A percentile compares a stretch with the other conserved stretches of the same genome.
Evolutionary conservation across 2,113 vertebrate species (phyloP).

Genomic region (Pelecanoides urinatrix): DNA sequence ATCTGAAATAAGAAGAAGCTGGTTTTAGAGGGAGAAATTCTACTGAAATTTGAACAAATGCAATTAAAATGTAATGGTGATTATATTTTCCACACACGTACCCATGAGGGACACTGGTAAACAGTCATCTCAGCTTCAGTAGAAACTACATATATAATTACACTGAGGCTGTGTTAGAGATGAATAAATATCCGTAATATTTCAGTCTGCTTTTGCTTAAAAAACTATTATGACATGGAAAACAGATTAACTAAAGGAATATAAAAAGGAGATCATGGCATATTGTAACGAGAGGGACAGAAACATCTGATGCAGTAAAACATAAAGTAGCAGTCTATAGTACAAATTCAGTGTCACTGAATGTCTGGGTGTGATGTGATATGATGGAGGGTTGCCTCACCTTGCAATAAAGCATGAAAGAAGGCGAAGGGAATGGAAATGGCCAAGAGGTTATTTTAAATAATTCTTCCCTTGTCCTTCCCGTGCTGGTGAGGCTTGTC

Average conservation of each 20-base stretch:
- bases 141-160: neutral
- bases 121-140: neutral
- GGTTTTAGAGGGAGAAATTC: neutral
- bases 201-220: neutral
- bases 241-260: neutral
- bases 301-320: neutral
- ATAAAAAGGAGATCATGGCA: neutral
- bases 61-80: neutral
- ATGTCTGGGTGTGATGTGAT: neutral
- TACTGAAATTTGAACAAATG: neutral
- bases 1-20: neutral
- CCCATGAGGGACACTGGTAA: neutral
- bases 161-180: neutral
- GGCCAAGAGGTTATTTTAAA: neutral
- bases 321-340: neutral
- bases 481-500: neutral
- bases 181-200: neutral
- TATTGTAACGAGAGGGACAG: neutral
- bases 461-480: neutral
- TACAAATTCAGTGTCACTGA: neutral
- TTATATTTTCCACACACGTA: neutral
- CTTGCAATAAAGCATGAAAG: neutral
- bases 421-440: neutral
- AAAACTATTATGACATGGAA: neutral
- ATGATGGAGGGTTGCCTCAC: neutral